Evolutionary conservation across 2,797 vertebrate species (phyloP).

Genomic region (Denticeps clupeoides): DNA sequence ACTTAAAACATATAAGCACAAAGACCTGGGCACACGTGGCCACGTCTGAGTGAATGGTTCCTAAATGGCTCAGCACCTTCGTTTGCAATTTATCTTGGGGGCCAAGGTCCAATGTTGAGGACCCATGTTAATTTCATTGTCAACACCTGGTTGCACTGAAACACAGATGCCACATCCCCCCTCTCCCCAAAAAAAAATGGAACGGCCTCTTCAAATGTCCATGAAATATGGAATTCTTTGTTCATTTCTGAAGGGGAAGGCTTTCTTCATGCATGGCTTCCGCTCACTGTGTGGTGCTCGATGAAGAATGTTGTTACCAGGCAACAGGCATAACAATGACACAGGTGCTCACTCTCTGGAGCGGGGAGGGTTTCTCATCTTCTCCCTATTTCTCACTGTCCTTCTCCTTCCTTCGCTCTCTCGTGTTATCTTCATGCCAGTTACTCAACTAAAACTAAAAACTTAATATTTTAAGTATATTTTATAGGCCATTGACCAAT

Average conservation of each 20-base stretch:
- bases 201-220: constrained; percentile 39
- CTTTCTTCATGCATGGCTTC: constrained; percentile 55
- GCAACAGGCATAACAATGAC: constrained; percentile 75
- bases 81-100: not conserved
- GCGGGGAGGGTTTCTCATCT: constrained; percentile 12
- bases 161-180: constrained; percentile 28
- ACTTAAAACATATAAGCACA: not conserved
- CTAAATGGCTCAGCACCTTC: not conserved
- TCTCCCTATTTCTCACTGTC: constrained; percentile 30
- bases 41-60: not conserved
- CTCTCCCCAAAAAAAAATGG: no score
- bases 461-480: no score
- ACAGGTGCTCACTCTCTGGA: constrained; percentile 51
- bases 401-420: constrained; percentile 1
- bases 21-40: not conserved
- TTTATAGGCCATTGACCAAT: no score
- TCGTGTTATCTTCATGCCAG: not conserved
- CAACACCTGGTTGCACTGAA: constrained; percentile 32
- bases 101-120: not conserved
- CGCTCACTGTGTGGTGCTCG: constrained; percentile 34
- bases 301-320: constrained; percentile 63
- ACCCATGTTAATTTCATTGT: constrained; percentile 32
- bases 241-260: constrained; percentile 32
- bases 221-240: constrained; percentile 44
- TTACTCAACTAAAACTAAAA: no score